phyloP scores from a whole-genome alignment of 1,140 invertebrate genomes.

The Globodera ellingtonae region DNA sequence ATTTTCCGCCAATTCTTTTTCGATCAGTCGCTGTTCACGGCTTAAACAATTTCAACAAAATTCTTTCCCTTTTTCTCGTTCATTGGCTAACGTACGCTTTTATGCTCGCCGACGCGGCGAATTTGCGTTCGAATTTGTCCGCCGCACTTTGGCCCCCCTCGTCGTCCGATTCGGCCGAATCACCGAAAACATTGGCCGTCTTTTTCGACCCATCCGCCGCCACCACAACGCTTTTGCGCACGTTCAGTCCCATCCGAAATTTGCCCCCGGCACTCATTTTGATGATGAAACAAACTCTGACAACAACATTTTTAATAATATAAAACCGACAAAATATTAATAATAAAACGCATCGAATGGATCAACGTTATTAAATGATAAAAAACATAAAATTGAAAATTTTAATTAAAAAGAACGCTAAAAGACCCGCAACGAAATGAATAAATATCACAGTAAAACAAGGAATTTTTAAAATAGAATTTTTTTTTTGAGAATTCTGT shows the following conservation, averaged over 20 bases:
- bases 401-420: not conserved
- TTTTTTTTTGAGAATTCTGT: too few relatives aligned
- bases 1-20: constrained; percentile 37
- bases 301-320: not conserved
- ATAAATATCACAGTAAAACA: not conserved
- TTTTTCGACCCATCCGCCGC: constrained; percentile 3
- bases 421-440: constrained; percentile 11
- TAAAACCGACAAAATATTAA: not conserved
- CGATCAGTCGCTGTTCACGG: constrained; percentile 29
- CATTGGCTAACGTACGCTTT: constrained; percentile 12
- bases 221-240: constrained; percentile 16
- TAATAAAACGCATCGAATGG: too few relatives aligned
- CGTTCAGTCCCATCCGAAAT: constrained; percentile 22
- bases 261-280: constrained; percentile 15
- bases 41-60: constrained; percentile 14
- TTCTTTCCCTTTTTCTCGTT: not conserved
- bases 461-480: too few relatives aligned
- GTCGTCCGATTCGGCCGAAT: constrained; percentile 27
- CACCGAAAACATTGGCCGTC: constrained; percentile 18
- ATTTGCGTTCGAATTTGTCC: constrained; percentile 30
- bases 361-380: too few relatives aligned
- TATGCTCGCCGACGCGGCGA: constrained; percentile 9
- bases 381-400: not conserved
- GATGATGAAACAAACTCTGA: not conserved
- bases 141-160: constrained; percentile 17